phyloP scores from a whole-genome alignment of 2,888 invertebrate genomes.

The Drosophila greeni region DNA sequence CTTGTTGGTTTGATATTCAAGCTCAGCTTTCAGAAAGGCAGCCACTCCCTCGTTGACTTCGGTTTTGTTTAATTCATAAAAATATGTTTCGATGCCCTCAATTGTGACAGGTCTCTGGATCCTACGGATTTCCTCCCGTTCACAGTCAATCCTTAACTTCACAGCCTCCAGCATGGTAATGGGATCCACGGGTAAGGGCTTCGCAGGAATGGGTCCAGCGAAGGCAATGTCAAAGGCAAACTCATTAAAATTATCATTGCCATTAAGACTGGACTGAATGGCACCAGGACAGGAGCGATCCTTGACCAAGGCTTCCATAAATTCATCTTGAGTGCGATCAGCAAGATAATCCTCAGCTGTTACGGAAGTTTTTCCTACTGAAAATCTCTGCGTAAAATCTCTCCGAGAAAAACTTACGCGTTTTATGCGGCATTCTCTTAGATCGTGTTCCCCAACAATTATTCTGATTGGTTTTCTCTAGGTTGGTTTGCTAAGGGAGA shows the following conservation, averaged over 20 bases:
- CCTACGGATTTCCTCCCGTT: constrained; percentile 49
- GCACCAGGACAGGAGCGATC: constrained; percentile 62
- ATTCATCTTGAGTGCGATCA: constrained; percentile 28
- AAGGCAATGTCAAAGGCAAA: constrained; percentile 52
- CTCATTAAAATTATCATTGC: constrained; percentile 60
- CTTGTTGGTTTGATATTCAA: neutral
- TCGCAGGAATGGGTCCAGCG: constrained; percentile 38
- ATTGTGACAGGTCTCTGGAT: neutral
- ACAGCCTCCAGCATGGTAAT: constrained; percentile 72
- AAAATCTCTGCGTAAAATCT: neutral
- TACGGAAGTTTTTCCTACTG: rapidly evolving
- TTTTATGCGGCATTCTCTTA: neutral
- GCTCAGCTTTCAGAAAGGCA: constrained; percentile 55
- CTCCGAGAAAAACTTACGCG: neutral
- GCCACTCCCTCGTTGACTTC: constrained; percentile 60
- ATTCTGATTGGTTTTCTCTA: neutral
- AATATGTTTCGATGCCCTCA: constrained; percentile 51
- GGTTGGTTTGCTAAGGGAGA: constrained; percentile 12
- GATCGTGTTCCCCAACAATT: neutral
- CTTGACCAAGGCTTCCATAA: constrained; percentile 53
- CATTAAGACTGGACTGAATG: constrained; percentile 64
- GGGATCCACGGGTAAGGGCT: constrained; percentile 55
- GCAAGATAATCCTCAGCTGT: constrained; percentile 47
- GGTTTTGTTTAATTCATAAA: constrained; percentile 39
- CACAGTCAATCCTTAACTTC: constrained; percentile 60